Base-by-base conservation (phyloP, 2,113 vertebrate species). In the Neoarius graeffei region DNA sequence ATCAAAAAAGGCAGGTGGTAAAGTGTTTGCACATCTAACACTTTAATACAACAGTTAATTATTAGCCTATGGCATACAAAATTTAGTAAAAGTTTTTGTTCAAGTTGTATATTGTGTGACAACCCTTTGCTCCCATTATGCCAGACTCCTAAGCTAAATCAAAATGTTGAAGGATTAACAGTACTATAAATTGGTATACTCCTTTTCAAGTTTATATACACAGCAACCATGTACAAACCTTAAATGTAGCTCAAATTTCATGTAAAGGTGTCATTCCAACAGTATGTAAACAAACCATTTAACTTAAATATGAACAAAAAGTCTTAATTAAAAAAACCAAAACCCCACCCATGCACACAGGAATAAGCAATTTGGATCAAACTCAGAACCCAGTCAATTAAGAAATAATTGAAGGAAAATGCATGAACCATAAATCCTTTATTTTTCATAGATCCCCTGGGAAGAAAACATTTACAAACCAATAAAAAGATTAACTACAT, bases 201-300 rank as follows among this genome's bases (percentile, higher is more conserved):
- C 93, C 95, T 95, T 96, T 96, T 96, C 96, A 71, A 59, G 54
- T 67, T 87, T 48, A 76, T 19, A 77, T 64, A 64, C 73, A 77
- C 95, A 96, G 66, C 52, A 88, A 60, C 52, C 50, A 95, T 97
- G 95, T 96, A 94, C 94, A 94, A 96, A 95, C 94, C 6, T 66
- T 17, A 30, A 30, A 30, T 76, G 48, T 30, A 66, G 17, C 76
- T 74, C 35, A 64, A 4, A 48, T 95, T 95, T 93, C 94, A 95
- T 93, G 93, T 93, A 94, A n/a, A 95, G 95, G 95, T 96, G 93
- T 94, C 94, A 96, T 95, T 95, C 95, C 96, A 96, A 95, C 96
- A 96, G 96, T 95, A 96, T 96, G 96, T 95, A 96, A 96, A 97
- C 97, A 97, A 94, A 94, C 57, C 95, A 96, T 96, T 71, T 95